Base-by-base conservation (phyloP, 2,888 invertebrate species). In the Lycophotia porphyrea region DNA sequence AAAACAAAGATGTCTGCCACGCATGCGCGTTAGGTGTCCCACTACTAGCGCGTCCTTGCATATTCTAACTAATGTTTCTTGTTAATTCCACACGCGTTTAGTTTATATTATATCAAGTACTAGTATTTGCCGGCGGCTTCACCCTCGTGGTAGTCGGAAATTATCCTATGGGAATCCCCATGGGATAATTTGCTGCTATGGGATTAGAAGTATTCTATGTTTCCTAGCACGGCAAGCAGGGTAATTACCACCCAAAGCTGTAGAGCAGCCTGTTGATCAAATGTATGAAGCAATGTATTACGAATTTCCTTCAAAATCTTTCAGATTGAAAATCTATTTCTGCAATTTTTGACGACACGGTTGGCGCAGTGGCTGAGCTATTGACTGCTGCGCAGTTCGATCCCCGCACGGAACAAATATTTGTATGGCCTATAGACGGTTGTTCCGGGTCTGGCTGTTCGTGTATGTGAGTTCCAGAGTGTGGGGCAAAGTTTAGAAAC, bases 71-170 rank as follows among this genome's bases (percentile, higher is more conserved):
- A 39, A 76, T 78, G 69, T 73, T 31, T 66, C 80, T 83, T 68
- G 65, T 78, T 76, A 76, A 88, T 84, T 88, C 81, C 39, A 74
- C 34, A 58, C 81, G 78, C 78, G 82, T 87, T 77, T 70, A 65
- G 75, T 71, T 71, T 60, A 64, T 27, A 31, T 67, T 68, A 39
- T 61, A 74, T 69, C n/a, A 63, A n/a, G 63, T 63, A 63, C 8
- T 63, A 63, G n/a, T 63, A 63, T n/a, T 18, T 63, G n/a, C 18
- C 7, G 8, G n/a, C 18, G 39, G 8, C 1, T n/a, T 63, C 36
- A 63, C 11, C 24, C 34, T 61, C 13, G 13, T 52, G n/a, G 4
- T 52, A n/a, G n/a, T 52, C 1, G 15, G 15, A 55, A 55, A 55
- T 55, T 47, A 21, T 47, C 18, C 11, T 4, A 13, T 24, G 24